Evolutionary conservation across 1,140 invertebrate genomes (phyloP).

Genomic region (Hypothenemus hampei): DNA sequence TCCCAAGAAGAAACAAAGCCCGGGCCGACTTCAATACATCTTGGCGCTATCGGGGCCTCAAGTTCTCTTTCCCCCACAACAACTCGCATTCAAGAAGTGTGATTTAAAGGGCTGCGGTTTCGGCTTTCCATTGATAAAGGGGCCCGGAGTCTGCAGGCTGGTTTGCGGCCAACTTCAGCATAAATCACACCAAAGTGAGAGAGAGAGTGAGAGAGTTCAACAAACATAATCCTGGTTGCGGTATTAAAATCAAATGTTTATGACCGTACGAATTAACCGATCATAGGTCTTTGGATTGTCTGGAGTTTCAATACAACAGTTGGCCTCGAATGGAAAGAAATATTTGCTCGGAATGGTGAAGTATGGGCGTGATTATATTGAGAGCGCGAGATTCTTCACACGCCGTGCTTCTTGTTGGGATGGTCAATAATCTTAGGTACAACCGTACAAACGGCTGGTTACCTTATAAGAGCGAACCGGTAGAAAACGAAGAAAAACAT

Average conservation of each 20-base stretch:
- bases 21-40: slow-evolving; percentile 24
- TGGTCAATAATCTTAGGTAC: slow-evolving; percentile 1
- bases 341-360: too few species aligned
- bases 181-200: too few species aligned
- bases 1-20: slow-evolving; percentile 12
- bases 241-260: slow-evolving; percentile 11
- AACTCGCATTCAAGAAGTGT: slow-evolving; percentile 24
- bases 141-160: slow-evolving; percentile 8
- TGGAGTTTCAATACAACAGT: too few species aligned
- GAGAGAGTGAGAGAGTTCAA: slow-evolving; percentile 6
- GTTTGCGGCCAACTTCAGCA: slow-evolving; percentile 14
- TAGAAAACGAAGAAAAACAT: slow-evolving; percentile 18
- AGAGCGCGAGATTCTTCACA: too few species aligned
- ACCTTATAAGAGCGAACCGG: slow-evolving; percentile 11
- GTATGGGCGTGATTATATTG: too few species aligned
- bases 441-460: slow-evolving; percentile 1
- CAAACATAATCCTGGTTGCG: slow-evolving; percentile 17
- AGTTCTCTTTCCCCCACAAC: slow-evolving; percentile 11
- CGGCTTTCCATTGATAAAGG: slow-evolving; percentile 21
- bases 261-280: slow-evolving; percentile 12
- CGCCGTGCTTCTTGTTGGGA: slow-evolving; percentile 1
- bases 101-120: slow-evolving; percentile 22
- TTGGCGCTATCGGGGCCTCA: slow-evolving; percentile 13
- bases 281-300: slow-evolving; percentile 1
- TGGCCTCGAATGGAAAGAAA: too few species aligned